Conservation (phyloP, 2,113 vertebrate species). For the Salvelinus namaycush region DNA sequence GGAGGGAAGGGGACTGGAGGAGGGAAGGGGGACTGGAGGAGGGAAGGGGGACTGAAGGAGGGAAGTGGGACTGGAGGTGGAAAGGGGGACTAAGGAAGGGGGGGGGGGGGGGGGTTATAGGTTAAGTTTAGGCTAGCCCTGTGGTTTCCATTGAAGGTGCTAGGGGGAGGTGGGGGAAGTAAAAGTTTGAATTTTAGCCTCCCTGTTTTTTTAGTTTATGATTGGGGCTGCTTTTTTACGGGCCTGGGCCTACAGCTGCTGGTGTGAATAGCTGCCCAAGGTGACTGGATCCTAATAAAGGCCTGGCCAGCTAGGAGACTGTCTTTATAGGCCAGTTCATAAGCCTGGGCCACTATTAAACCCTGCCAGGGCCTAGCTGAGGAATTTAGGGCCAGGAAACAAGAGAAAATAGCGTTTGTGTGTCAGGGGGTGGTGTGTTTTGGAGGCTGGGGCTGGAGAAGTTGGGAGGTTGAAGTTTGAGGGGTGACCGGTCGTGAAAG, state of each 20-base stretch:
- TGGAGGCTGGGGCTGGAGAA: slow-evolving; percentile 26
- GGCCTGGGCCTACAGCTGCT: slow-evolving; percentile 75
- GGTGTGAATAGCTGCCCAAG: slow-evolving; percentile 78
- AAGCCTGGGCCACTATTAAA: slow-evolving; percentile 78
- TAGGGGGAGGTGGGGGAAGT: slow-evolving; percentile 64
- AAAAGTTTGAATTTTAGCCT: slow-evolving; percentile 77
- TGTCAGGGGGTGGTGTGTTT: slow-evolving; percentile 56
- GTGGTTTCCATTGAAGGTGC: slow-evolving; percentile 75
- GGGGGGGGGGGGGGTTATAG: slow-evolving; percentile 42
- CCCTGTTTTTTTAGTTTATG: slow-evolving; percentile 76
- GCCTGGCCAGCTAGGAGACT: slow-evolving; percentile 63
- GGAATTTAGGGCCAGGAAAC: slow-evolving; percentile 84
- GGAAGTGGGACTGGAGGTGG: too few relatives aligned
- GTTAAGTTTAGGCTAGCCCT: slow-evolving; percentile 75
- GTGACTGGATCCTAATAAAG: too few relatives aligned
- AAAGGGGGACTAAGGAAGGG: too few relatives aligned
- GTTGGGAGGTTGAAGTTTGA: neutral
- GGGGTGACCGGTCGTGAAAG: slow-evolving; percentile 42
- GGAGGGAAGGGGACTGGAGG: neutral
- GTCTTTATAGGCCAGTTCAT: slow-evolving; percentile 79
- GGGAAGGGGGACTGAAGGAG: too few relatives aligned
- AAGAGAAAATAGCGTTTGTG: slow-evolving; percentile 77
- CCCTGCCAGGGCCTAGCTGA: slow-evolving; percentile 68
- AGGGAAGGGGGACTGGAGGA: too few relatives aligned
- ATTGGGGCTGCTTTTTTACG: slow-evolving; percentile 72